Evolutionary conservation across 2,888 invertebrate genomes (phyloP).

Genomic region (Harpagoxenus sublaevis): DNA sequence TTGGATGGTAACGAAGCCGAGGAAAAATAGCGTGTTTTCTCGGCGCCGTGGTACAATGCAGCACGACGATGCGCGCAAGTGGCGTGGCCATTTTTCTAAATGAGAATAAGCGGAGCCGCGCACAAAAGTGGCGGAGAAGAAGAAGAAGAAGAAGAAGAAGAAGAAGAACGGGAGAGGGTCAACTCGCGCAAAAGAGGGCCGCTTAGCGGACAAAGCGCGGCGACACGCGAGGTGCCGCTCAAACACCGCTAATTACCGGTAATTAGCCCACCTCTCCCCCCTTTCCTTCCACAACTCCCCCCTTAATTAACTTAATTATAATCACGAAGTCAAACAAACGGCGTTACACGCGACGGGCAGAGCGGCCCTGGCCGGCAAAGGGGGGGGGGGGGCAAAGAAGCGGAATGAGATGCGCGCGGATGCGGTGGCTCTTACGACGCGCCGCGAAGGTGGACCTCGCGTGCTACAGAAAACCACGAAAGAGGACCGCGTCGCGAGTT

Average conservation of each 20-base stretch:
- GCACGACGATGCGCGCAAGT: not conserved
- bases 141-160: constrained; percentile 16
- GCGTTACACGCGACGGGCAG: constrained; percentile 57
- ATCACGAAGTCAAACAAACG: constrained; percentile 80
- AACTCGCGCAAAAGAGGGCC: constrained; percentile 38
- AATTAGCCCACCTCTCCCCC: constrained; percentile 75
- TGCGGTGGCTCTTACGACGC: constrained; percentile 56
- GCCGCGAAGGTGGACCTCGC: constrained; percentile 62
- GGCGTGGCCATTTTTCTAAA: constrained; percentile 28
- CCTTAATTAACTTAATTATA: constrained; percentile 82
- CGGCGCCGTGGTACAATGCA: not conserved
- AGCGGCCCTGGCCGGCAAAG: not conserved
- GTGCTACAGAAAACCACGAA: constrained; percentile 57
- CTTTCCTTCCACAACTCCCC: constrained; percentile 15
- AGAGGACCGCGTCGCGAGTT: constrained; percentile 73
- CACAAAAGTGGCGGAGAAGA: constrained; percentile 16
- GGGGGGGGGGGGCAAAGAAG: constrained; percentile 65
- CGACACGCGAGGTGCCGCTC: constrained; percentile 78
- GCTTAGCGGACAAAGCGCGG: constrained; percentile 53
- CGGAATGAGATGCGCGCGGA: constrained; percentile 73
- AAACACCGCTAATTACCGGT: constrained; percentile 80
- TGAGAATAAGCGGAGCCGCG: constrained; percentile 26
- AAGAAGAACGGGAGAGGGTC: not conserved
- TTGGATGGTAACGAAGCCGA: constrained; percentile 8
- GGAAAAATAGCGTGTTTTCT: constrained; percentile 38